These are phyloP conservation scores for Rhynchophorus ferrugineus DNA, from an alignment of 1,140 invertebrate species.

Conservation along the genomic window DNA sequence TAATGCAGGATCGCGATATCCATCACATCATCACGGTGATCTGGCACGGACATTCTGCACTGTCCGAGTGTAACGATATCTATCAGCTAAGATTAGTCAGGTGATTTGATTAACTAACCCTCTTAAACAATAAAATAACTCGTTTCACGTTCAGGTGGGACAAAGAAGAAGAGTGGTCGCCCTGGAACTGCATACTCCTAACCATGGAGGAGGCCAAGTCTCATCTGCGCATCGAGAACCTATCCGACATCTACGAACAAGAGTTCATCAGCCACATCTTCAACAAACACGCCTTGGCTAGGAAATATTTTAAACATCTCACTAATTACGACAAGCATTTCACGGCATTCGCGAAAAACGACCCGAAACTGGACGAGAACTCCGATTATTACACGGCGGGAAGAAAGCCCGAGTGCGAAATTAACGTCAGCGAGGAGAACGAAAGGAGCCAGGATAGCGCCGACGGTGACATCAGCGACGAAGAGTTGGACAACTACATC, in stretches of 20 bases:
- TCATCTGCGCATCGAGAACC: conserved; percentile 47
- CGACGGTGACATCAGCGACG: too few species aligned
- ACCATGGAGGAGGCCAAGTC: conserved; percentile 55
- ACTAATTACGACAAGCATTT: conserved; percentile 20
- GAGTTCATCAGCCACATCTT: conserved; percentile 40
- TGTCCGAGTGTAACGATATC: conserved; percentile 53
- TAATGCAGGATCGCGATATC: conserved; percentile 55
- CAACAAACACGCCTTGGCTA: conserved; percentile 36
- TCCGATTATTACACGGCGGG: conserved; percentile 22
- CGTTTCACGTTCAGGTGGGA: conserved; percentile 46
- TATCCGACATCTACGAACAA: conserved; percentile 48
- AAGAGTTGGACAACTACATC: too few species aligned
- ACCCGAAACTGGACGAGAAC: conserved; percentile 19
- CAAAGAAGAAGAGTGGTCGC: conserved; percentile 53
- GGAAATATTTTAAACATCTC: conserved; percentile 29
- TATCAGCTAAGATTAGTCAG: conserved; percentile 46
- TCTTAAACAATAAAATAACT: neutral
- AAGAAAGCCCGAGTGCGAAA: conserved; percentile 15
- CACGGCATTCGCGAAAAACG: conserved; percentile 15
- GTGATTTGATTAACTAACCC: neutral
- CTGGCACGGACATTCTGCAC: conserved; percentile 58
- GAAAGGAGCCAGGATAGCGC: too few species aligned
- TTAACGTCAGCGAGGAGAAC: neutral
- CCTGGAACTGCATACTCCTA: conserved; percentile 65
- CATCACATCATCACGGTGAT: conserved; percentile 57